Base-by-base conservation (phyloP, 1,140 invertebrate species). In the Neodiprion virginianus region DNA sequence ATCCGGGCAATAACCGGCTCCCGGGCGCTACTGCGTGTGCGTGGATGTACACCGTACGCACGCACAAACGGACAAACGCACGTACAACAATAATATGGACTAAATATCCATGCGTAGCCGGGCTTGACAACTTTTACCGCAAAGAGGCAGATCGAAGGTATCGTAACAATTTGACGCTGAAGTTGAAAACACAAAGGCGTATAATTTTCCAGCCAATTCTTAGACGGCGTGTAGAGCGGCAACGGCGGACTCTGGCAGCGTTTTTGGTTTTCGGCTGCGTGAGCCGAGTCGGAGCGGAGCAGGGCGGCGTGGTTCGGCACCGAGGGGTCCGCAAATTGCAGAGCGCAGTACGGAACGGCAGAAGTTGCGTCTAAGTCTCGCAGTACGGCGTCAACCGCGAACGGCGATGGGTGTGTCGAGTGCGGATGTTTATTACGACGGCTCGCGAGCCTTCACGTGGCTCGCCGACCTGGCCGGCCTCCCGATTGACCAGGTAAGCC, bases 401-500 rank as follows among this genome's bases (percentile, higher is more conserved):
- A 69, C 74, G 50, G 73, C 66, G 65, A 86, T 85, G 83, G 75
- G 77, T 73, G 74, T 68, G 53, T 14, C 50, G 76, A 40, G 28
- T 5, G 79, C 83, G 49, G 79, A 85, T 17, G 79, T 83, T 12
- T 84, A 88, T 71, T 92, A 93, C 80, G 89, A 90, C 79, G 92
- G 92, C 21, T 91, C 89, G 78, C 89, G 89, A 23, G 85, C 89
- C 8, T 93, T 93, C 77, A 80, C 83, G 48, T 91, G 90, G 89
- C 77, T 93, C 49, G 85, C 91, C n/a, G 87, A 92, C 69, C 78
- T 89, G 72, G 82, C 89, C 69, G 91, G 91, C 66, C 79, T 93
- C 48, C 90, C 91, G 65, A 87, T 93, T 73, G 92, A 93, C 86
- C 90, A 93, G 89, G 91, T 93, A 81, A 90, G 87, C 28, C 5